Conservation (phyloP, 64 coral and sea anemone species). For the Pocillopora damicornis region DNA sequence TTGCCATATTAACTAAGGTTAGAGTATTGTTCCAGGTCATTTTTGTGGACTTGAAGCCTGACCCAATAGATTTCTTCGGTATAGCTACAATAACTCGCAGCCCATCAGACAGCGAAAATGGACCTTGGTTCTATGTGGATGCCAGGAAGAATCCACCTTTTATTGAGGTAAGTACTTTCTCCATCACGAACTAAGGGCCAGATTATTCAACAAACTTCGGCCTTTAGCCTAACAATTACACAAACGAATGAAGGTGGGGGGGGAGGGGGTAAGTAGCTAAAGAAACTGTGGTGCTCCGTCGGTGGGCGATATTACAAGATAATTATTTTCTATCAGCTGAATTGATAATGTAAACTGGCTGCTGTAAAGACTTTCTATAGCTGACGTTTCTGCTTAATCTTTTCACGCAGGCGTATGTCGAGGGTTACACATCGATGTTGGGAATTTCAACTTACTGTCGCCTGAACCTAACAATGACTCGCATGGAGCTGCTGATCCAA, state of each 20-base stretch:
- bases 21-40: conserved; percentile 19
- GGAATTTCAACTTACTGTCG: conserved; percentile 65
- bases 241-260: not conserved
- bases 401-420: conserved; percentile 63
- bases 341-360: no score
- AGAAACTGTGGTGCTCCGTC: no score
- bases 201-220: no score
- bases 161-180: conserved; percentile 48
- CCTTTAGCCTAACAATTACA: not conserved
- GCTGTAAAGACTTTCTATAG: no score
- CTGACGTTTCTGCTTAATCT: not conserved
- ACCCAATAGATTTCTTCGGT: conserved; percentile 66
- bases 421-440: conserved; percentile 81
- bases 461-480: conserved; percentile 83
- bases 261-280: no score
- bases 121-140: conserved; percentile 85
- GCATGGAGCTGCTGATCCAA: conserved; percentile 70
- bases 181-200: no score
- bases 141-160: conserved; percentile 50
- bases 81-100: conserved; percentile 75
- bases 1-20: no score
- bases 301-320: no score
- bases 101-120: conserved; percentile 31
- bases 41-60: conserved; percentile 73
- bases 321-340: no score